Evolutionary conservation across 2,888 invertebrate species (phyloP).

Genomic region (Torymus auratus): DNA sequence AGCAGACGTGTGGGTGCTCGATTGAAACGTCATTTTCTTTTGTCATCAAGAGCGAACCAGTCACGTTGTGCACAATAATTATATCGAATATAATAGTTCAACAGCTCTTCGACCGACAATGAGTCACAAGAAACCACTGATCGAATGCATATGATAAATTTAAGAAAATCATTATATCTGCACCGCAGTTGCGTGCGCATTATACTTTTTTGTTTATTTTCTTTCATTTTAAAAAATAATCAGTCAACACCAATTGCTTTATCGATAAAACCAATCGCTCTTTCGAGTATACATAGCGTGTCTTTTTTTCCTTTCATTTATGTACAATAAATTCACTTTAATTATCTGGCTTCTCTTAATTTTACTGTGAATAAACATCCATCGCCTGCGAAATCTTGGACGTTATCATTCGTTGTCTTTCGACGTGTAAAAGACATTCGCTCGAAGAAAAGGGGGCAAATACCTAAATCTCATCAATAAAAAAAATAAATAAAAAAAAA

Average conservation of each 20-base stretch:
- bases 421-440: slow-evolving; percentile 36
- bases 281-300: slow-evolving; percentile 31
- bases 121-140: slow-evolving; percentile 44
- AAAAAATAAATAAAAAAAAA: slow-evolving; percentile 8
- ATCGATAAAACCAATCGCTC: slow-evolving; percentile 45
- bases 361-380: not conserved
- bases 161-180: slow-evolving; percentile 23
- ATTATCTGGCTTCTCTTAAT: not conserved
- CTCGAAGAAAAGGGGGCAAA: slow-evolving; percentile 5
- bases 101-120: slow-evolving; percentile 36
- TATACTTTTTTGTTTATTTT: slow-evolving; percentile 27
- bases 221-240: slow-evolving; percentile 53
- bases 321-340: slow-evolving; percentile 21
- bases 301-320: slow-evolving; percentile 21
- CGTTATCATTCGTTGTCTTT: slow-evolving; percentile 55
- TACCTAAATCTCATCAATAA: not conserved
- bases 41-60: not conserved
- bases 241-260: slow-evolving; percentile 53
- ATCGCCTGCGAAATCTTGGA: slow-evolving; percentile 35
- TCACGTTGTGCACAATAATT: slow-evolving; percentile 33
- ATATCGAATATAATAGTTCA: slow-evolving; percentile 40
- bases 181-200: not conserved
- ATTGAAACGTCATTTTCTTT: slow-evolving; percentile 22
- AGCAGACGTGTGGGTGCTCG: slow-evolving; percentile 27
- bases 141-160: slow-evolving; percentile 33